These are phyloP conservation scores for Pseudopodoces humilis DNA, from an alignment of 2,113 vertebrate genomes.

Conservation along the genomic window DNA sequence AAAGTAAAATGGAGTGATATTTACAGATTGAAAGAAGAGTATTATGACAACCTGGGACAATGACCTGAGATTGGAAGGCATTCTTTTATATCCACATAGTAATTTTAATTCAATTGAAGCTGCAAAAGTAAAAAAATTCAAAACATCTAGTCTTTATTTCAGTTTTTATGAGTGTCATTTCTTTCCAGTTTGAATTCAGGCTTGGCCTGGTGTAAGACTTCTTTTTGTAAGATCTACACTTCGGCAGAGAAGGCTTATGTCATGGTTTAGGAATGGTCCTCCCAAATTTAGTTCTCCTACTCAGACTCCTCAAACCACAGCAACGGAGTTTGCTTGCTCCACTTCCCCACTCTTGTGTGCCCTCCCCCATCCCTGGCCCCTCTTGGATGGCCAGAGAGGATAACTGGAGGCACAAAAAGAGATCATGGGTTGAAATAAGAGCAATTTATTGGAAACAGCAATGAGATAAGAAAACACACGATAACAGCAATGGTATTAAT, in stretches of 20 bases:
- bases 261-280: not conserved
- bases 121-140: not conserved
- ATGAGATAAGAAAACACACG: not conserved
- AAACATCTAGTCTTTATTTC: not conserved
- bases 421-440: not conserved
- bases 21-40: not conserved
- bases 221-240: not conserved
- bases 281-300: not conserved
- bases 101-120: not conserved
- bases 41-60: not conserved
- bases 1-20: not conserved
- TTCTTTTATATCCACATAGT: not conserved
- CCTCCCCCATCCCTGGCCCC: rapidly evolving
- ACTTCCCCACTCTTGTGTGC: rapidly evolving
- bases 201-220: not conserved
- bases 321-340: rapidly evolving
- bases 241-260: not conserved
- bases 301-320: not conserved
- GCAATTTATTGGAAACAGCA: not conserved
- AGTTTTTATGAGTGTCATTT: not conserved
- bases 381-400: not conserved
- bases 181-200: not conserved
- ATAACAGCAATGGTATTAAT: not conserved
- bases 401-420: not conserved
- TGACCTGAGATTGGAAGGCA: not conserved